Percentiles rank a stretch among this genome's conserved stretches.
These are phyloP conservation scores for Brachyistius frenatus DNA, from an alignment of 2,113 vertebrate species.

Conservation along the genomic window DNA sequence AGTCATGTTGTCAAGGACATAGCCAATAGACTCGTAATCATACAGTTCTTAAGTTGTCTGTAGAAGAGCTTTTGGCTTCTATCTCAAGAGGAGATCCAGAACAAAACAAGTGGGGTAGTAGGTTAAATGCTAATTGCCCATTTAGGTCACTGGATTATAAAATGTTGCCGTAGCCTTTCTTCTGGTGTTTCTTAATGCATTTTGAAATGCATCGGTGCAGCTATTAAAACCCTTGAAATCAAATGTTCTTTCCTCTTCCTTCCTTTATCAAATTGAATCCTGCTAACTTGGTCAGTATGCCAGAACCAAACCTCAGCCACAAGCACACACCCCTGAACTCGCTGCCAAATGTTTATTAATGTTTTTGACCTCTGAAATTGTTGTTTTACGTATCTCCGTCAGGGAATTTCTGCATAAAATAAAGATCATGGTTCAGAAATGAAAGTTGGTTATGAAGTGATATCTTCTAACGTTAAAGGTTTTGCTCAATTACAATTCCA, in stretches of 20 bases:
- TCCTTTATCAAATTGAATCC: conserved; percentile 18
- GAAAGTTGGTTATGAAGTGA: background rate
- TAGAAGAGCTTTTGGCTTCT: background rate
- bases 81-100: conserved; percentile 6
- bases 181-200: conserved; percentile 3
- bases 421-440: background rate
- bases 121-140: conserved; percentile 20
- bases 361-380: background rate
- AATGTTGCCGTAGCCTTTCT: background rate
- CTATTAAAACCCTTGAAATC: conserved; percentile 48
- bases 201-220: background rate
- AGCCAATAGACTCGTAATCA: background rate
- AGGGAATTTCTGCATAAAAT: background rate
- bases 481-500: too few species aligned
- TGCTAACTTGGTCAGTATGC: conserved; percentile 51
- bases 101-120: background rate
- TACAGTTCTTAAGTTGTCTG: background rate
- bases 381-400: background rate
- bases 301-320: background rate
- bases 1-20: background rate
- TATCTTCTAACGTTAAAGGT: background rate
- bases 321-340: conserved; percentile 10
- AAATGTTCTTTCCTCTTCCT: conserved; percentile 32
- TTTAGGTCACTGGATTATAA: conserved; percentile 23
- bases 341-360: conserved; percentile 32